Evolutionary conservation across 2,888 invertebrate species (phyloP), one percentile per base, ranked within the genome.

Genomic region (Tenodera sinensis): DNA sequence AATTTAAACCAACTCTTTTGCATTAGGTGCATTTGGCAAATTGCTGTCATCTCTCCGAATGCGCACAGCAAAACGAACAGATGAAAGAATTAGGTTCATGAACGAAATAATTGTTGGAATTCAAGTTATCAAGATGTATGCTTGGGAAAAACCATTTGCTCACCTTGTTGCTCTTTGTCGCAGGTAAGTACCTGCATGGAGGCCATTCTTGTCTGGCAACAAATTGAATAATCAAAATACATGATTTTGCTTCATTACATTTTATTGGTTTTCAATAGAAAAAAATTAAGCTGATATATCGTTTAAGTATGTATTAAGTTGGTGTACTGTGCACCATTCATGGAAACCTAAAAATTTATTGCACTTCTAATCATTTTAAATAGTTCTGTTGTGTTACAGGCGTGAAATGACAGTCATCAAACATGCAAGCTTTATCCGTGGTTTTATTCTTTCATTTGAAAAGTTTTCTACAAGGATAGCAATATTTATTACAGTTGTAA

Each of bases 101-200:
- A 98, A 97, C 92, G 99, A 99, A 95, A 96, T 99, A 91, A 97
- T 99, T 90, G 95, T 96, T 89, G 99, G 98, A 87, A 98, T 99
- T 93, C 97, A 98, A 94, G 98, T 97, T 1, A 97, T 97, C 91
- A 98, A 97, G 94, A 97, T 97, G 97, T 97, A 97, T 91, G 96
- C 97, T 1, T 98, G 97, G 96, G 97, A 98, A 92, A 96, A 95
- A 91, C 96, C 97, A 0, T 97, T 97, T 91, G 95, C 96, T 88
- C 94, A 95, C 89, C 93, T 97, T 0, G 96, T 97, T 3, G 95
- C 95, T 87, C 93, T 94, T 88, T 94, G 96, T 14, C 94, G 97
- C 92, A 95, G 95, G 97, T 97, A 93, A 92, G 93, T 89, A 87
- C 89, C 82, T n/a, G 83, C 15, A 42, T 42, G 9, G 1, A 42